phyloP scores from a whole-genome alignment of 2,888 invertebrate species.

The Sinodicranocentrus sp. region DNA sequence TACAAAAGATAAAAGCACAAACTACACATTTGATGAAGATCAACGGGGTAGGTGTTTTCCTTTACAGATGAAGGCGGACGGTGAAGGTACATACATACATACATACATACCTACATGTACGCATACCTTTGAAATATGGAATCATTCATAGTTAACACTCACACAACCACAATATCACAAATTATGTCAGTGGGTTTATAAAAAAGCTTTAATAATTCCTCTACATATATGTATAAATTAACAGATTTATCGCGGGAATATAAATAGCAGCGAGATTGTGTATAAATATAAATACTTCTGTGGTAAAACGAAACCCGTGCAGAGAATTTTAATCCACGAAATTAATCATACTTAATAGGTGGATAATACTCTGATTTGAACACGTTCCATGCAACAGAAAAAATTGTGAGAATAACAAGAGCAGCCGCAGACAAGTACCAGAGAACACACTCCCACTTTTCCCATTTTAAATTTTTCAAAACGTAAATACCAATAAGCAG shows the following conservation, averaged over 20 bases:
- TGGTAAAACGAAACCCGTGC: no score
- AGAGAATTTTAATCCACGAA: no score
- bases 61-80: no score
- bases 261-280: not conserved
- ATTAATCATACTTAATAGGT: conserved; percentile 5
- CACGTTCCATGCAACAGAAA: conserved; percentile 86
- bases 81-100: no score
- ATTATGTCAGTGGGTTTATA: not conserved
- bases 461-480: conserved; percentile 88
- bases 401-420: conserved; percentile 85
- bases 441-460: conserved; percentile 88
- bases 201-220: not conserved
- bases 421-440: conserved; percentile 90
- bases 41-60: no score
- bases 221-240: not conserved
- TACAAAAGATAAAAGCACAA: no score
- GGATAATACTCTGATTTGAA: conserved; percentile 77
- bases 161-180: not conserved
- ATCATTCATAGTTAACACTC: not conserved
- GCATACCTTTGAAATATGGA: no score
- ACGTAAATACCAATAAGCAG: conserved; percentile 87
- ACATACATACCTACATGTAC: no score
- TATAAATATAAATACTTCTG: no score
- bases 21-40: no score
- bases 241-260: not conserved